Evolutionary conservation across 2,113 vertebrate species (phyloP).

Genomic region (Serinus canaria): DNA sequence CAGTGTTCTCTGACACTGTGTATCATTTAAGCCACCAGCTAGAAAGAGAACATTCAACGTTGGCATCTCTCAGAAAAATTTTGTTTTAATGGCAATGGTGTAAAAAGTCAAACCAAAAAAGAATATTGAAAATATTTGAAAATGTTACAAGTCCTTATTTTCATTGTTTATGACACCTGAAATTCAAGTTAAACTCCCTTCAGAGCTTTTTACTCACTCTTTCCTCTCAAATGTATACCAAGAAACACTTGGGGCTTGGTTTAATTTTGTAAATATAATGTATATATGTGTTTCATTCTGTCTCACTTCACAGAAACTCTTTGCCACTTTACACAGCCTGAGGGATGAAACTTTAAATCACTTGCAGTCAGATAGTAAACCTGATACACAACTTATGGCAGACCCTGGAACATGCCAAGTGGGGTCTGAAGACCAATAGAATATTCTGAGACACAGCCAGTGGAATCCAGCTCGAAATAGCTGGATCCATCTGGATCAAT

Average conservation of each 20-base stretch:
- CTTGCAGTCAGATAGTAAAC: background rate
- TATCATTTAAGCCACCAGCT: background rate
- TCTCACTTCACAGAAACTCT: background rate
- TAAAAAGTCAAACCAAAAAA: background rate
- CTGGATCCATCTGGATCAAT: too few species aligned
- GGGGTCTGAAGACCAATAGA: background rate
- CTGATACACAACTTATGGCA: background rate
- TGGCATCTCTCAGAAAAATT: background rate
- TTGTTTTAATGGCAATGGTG: background rate
- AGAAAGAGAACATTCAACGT: background rate
- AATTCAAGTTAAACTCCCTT: background rate
- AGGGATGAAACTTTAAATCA: background rate
- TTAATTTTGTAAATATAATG: background rate
- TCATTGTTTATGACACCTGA: background rate
- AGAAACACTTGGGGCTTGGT: background rate
- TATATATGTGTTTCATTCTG: too few species aligned
- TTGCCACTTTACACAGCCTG: background rate
- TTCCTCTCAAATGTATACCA: background rate
- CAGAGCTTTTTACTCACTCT: rapidly evolving
- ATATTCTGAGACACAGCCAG: background rate
- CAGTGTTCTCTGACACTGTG: background rate
- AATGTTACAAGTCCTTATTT: background rate
- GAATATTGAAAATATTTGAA: background rate
- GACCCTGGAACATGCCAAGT: background rate
- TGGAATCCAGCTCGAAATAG: background rate